phyloP scores from a whole-genome alignment of 1,140 invertebrate genomes.

The Reticulitermes speratus region DNA sequence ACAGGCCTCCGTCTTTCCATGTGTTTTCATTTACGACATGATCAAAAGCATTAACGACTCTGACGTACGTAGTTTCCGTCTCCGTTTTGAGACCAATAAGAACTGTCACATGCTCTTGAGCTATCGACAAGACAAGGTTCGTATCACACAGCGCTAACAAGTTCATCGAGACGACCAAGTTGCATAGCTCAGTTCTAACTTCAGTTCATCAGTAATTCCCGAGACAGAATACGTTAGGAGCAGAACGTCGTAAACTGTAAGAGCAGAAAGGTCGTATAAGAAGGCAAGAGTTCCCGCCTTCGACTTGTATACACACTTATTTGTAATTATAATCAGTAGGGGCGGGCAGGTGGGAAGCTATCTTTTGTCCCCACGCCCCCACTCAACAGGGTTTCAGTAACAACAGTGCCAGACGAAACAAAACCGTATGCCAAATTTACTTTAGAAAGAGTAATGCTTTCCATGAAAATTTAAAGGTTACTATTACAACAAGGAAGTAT shows the following conservation, averaged over 20 bases:
- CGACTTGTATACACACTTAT: neutral
- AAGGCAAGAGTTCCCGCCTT: neutral
- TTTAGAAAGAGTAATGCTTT: neutral
- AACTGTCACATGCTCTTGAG: too few relatives aligned
- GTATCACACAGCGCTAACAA: too few relatives aligned
- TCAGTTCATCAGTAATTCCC: neutral
- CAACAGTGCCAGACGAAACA: neutral
- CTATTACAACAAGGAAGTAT: neutral
- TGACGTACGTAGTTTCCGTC: too few relatives aligned
- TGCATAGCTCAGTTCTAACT: too few relatives aligned
- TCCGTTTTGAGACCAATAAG: too few relatives aligned
- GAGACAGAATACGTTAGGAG: neutral
- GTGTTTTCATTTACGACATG: too few relatives aligned
- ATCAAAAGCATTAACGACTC: too few relatives aligned
- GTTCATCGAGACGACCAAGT: too few relatives aligned
- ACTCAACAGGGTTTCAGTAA: neutral
- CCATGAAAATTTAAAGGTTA: neutral
- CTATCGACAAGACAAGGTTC: too few relatives aligned
- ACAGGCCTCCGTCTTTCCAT: too few relatives aligned
- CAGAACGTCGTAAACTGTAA: neutral
- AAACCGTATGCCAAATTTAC: neutral
- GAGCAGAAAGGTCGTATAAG: neutral
- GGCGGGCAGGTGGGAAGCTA: neutral
- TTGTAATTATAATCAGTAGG: conserved; percentile 7
- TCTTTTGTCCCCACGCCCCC: neutral